Conservation (phyloP, 2,888 invertebrate species). For the Zelleria hepariella region DNA sequence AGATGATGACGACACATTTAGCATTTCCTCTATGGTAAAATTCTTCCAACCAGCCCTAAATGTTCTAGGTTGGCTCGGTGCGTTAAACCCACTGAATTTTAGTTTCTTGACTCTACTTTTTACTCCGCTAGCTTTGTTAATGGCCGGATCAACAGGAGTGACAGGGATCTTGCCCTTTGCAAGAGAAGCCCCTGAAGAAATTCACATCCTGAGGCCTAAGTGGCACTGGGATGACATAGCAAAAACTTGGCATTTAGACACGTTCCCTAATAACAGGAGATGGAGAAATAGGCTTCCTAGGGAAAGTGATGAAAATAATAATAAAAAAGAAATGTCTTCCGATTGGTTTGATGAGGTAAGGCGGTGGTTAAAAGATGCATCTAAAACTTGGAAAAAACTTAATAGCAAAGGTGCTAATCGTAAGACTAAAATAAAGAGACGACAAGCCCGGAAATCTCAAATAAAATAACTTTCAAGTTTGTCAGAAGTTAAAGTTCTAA, state of each 20-base stretch:
- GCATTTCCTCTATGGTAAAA: conserved; percentile 51
- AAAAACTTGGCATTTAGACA: conserved; percentile 64
- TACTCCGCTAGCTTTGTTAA: conserved; percentile 74
- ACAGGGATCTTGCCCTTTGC: conserved; percentile 72
- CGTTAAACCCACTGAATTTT: conserved; percentile 73
- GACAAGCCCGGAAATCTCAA: conserved; percentile 35
- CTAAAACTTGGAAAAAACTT: conserved; percentile 24
- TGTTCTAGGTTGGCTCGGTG: conserved; percentile 64
- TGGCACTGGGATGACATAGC: conserved; percentile 73
- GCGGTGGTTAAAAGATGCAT: conserved; percentile 33
- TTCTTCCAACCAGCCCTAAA: conserved; percentile 65
- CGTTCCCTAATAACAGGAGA: conserved; percentile 42
- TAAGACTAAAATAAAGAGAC: conserved; percentile 44
- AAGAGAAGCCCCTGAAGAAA: conserved; percentile 49
- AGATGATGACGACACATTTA: conserved; percentile 56
- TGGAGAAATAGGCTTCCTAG: conserved; percentile 24
- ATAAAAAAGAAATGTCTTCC: conserved; percentile 16
- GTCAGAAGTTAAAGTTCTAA: no score
- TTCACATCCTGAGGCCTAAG: conserved; percentile 55
- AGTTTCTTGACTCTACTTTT: conserved; percentile 73
- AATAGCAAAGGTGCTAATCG: conserved; percentile 21
- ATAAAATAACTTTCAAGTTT: conserved; percentile 20
- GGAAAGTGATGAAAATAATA: conserved; percentile 21
- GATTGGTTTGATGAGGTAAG: conserved; percentile 36
- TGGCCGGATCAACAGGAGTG: conserved; percentile 74